Base-by-base conservation (phyloP, 2,797 vertebrate genomes). In the Galago senegalensis region DNA sequence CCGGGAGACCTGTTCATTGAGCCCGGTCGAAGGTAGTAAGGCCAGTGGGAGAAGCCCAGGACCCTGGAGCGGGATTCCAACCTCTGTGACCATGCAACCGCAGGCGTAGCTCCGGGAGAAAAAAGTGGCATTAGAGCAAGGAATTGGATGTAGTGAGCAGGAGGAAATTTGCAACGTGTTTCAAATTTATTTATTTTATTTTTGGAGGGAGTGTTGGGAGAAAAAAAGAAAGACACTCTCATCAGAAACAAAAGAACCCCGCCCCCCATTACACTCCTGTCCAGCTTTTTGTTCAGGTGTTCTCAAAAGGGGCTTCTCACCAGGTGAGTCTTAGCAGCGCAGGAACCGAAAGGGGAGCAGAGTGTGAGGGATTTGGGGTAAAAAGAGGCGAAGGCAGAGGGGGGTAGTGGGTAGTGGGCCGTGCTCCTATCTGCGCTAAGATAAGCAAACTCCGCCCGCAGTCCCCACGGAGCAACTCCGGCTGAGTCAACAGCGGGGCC, bases 401-500 rank as follows among this genome's bases (percentile, higher is more conserved):
- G 5, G 40, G 40, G 40, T 40, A 40, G 40, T 40, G 17, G n/a
- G 7, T 31, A 5, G 7, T 27, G 4, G 40, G 18, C 25, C 0
- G 21, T 1, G 2, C 6, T n/a, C 10, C 3, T 0, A 27, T 14
- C 14, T 20, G 81, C 87, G 21, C 1, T 1, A 69, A 49, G 0
- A 34, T 84, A 58, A 95, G 90, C 95, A 72, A 84, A 20, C 65
- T 23, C 43, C 0, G 25, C 60, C 8, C 21, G 40, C 14, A 10
- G 12, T 46, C 53, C 96, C 92, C 87, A 80, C 20, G 85, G 63
- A 34, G 31, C 70, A 27, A 90, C 94, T 94, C 95, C 31, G 81
- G 72, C 95, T 73, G 97, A 95, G 89, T 91, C 96, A 89, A 97
- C 84, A 82, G 27, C 61, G 90, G 95, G 40, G 40, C 37, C 79